Evolutionary conservation across 2,113 vertebrate genomes (phyloP).

Genomic region (Chlorocebus sabaeus): DNA sequence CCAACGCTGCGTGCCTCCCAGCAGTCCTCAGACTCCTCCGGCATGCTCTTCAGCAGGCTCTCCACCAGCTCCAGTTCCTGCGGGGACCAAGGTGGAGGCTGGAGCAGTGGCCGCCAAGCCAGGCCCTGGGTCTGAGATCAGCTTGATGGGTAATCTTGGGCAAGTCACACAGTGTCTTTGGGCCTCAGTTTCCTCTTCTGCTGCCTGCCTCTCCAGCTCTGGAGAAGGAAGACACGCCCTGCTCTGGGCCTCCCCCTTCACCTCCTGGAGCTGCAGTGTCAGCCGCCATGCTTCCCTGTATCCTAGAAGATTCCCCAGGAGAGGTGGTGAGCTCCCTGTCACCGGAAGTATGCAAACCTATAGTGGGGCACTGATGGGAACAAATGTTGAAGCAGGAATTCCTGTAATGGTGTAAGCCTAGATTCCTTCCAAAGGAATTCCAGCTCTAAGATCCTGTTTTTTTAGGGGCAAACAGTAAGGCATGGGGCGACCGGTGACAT

Average conservation of each 20-base stretch:
- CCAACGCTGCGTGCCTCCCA: conserved; percentile 85
- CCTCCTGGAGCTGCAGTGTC: not conserved
- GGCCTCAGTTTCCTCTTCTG: not conserved
- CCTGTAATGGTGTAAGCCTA: not conserved
- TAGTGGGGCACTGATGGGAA: not conserved
- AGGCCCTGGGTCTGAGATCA: not conserved
- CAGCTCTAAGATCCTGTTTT: not conserved
- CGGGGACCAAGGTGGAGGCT: conserved; percentile 23
- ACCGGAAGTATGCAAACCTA: not conserved
- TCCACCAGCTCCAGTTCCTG: conserved; percentile 93
- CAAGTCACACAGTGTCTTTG: not conserved
- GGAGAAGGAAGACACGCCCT: not conserved
- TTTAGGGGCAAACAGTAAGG: not conserved
- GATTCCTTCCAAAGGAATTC: not conserved
- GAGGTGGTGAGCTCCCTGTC: not conserved
- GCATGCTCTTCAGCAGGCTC: conserved; percentile 84
- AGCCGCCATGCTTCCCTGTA: not conserved
- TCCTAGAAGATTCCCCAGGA: not conserved
- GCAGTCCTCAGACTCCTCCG: conserved; percentile 86
- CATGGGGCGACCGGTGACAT: accelerated
- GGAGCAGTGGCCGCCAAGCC: not conserved
- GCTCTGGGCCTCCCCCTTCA: not conserved
- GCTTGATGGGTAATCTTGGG: not conserved
- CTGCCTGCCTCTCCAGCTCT: not conserved
- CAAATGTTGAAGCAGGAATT: not conserved